These are phyloP conservation scores for Acanthosepion pharaonis DNA, from an alignment of 2,888 invertebrate genomes.

Conservation along the genomic window DNA sequence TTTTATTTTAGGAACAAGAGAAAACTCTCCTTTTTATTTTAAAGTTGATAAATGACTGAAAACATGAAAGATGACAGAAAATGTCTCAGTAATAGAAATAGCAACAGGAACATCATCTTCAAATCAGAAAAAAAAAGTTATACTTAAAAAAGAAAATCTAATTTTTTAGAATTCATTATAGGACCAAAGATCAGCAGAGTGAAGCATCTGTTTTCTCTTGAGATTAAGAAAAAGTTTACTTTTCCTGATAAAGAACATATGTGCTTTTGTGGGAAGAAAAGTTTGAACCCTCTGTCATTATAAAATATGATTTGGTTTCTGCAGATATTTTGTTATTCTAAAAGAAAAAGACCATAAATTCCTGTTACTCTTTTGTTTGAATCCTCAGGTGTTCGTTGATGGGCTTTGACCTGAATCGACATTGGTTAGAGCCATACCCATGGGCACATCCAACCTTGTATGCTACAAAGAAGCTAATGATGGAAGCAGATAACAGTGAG, in stretches of 20 bases:
- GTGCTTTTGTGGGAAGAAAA: neutral
- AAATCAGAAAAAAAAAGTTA: no score
- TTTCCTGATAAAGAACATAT: neutral
- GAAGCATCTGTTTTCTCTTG: no score
- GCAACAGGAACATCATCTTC: no score
- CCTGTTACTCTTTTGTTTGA: conserved; percentile 47
- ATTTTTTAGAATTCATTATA: no score
- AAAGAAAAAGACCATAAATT: neutral
- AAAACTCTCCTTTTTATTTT: no score
- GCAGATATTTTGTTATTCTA: neutral
- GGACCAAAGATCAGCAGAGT: no score
- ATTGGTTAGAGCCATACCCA: conserved; percentile 90
- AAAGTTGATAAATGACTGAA: no score
- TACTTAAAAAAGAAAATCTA: no score
- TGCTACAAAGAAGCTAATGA: conserved; percentile 86
- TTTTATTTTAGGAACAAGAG: no score
- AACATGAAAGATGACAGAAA: no score
- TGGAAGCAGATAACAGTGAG: conserved; percentile 85
- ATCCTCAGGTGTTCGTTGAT: conserved; percentile 83
- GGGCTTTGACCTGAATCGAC: conserved; percentile 94
- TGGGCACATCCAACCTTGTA: conserved; percentile 94
- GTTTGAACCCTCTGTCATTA: neutral
- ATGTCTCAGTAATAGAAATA: no score
- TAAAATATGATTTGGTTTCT: neutral
- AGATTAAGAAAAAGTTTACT: no score